Evolutionary conservation across 2,113 vertebrate species (phyloP).

Genomic region (Sinosuthora webbiana): DNA sequence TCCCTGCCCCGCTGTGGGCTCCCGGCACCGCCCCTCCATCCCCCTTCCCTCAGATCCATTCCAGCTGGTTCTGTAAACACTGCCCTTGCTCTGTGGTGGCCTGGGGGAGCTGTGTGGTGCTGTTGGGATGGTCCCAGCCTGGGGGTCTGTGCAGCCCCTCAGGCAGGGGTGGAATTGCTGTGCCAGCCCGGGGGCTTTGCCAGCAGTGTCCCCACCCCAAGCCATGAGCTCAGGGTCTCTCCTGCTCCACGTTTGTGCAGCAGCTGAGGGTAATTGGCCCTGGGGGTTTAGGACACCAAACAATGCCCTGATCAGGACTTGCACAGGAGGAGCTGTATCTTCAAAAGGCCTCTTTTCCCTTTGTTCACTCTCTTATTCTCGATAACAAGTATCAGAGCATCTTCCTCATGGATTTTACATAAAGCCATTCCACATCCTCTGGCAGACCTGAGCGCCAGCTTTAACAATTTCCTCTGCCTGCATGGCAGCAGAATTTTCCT

Average conservation of each 20-base stretch:
- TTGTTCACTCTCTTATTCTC: not conserved
- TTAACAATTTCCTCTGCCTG: not conserved
- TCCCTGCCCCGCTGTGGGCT: not conserved
- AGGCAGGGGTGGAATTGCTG: accelerated
- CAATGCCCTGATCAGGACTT: accelerated
- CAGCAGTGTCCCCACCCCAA: not conserved
- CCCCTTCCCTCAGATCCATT: not conserved
- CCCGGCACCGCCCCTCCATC: not conserved
- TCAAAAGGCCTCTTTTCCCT: not conserved
- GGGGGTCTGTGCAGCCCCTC: not conserved
- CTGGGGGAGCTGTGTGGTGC: not conserved
- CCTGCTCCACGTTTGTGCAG: accelerated
- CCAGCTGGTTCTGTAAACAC: not conserved
- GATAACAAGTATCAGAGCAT: not conserved
- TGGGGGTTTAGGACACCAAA: not conserved
- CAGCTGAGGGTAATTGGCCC: not conserved
- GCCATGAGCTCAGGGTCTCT: accelerated
- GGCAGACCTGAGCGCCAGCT: not conserved
- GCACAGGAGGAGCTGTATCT: not conserved
- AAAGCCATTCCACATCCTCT: not conserved
- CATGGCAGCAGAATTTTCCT: not conserved
- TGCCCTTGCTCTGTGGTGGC: not conserved
- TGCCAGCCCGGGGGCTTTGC: not conserved
- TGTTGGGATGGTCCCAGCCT: not conserved
- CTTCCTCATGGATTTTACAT: not conserved